Base-by-base conservation (phyloP, 2,113 vertebrate species). In the Noturus placidus region DNA sequence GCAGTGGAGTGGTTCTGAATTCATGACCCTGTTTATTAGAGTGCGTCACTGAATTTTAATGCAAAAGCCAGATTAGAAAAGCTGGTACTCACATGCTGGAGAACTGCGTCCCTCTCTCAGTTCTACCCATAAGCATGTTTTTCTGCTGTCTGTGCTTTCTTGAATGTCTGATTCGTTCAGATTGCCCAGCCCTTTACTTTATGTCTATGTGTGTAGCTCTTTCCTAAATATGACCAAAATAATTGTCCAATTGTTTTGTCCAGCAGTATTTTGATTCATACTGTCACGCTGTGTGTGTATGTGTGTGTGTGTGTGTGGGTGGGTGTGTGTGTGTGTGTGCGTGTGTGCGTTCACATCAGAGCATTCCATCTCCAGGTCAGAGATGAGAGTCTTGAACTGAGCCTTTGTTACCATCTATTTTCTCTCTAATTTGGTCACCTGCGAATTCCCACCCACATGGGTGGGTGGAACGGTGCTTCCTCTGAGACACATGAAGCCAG, bases 71-170 rank as follows among this genome's bases (percentile, higher is more conserved):
- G 10, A n/a, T 59, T 27, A 52, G 25, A 77, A 88, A 87, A 46
- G 6, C 54, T 25, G 20, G 46, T 86, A 94, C 95, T 94, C 92
- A 94, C 94, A 90, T 94, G 46, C 52, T 85, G 72, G 90, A 85
- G 80, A 81, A 76, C 87, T 91, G 91, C 92, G 90, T 92, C 89
- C 83, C 67, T 92, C 90, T 89, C 90, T 79, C 50, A 54, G 50
- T 79, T 89, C 72, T 84, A 90, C 91, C 87, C 90, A 87, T 91
- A 90, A 88, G 86, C 90, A 92, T 93, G 89, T 90, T 91, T 79
- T 88, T 91, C 86, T 89, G 35, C 79, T 92, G 88, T 91, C 88
- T 92, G 67, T 30, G 30, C 30, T 69, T 56, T 72, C 46, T 42
- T 87, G 83, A 65, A 56, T 83, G 70, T 91, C 69, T 85, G 77